Base-by-base conservation (phyloP, 2,888 invertebrate genomes). In the Volucella inanis region DNA sequence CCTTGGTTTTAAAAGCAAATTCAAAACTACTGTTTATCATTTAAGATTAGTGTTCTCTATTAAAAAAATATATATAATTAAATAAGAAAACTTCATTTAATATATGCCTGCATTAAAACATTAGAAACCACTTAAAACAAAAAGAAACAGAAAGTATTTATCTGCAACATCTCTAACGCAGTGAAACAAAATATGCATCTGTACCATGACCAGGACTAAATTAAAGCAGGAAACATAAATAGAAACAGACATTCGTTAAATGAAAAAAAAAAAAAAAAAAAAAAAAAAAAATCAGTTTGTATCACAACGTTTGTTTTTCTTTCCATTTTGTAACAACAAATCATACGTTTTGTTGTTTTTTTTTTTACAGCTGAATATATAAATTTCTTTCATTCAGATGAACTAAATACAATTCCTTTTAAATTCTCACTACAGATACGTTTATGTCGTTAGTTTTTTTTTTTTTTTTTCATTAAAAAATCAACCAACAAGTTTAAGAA, bases 231-330 rank as follows among this genome's bases (percentile, higher is more conserved):
- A 59, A 61, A 77, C 62, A 31, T 10, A 10, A 67, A 61, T 9
- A 65, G 18, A 81, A 47, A 57, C 52, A 41, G 9, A 71, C 12
- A 52, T 52, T 43, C 43, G 64, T 41, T 59, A 31, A 54, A 38
- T 41, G 49, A 54, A 72, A 50, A n/a, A 15, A 12, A 49, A 15
- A 54, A 72, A 50, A n/a, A 15, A 12, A 49, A 15, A 52, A 43
- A 41, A 57, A 55, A 18, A 39, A 38, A 61, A 18, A 83, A 79
- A 79, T 76, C 61, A 71, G 71, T 75, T 55, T 80, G 67, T 80
- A 84, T 84, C 84, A 84, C 84, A 84, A 80, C 70, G 61, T 61
- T 80, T 52, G 70, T 84, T 84, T 76, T 61, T 54, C 54, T 84
- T 84, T 71, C 15, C 45, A 65, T 62, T 54, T 72, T 72, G 67